These are phyloP conservation scores for Siniperca scherzeri DNA, from an alignment of 2,797 vertebrate species.

Conservation along the genomic window DNA sequence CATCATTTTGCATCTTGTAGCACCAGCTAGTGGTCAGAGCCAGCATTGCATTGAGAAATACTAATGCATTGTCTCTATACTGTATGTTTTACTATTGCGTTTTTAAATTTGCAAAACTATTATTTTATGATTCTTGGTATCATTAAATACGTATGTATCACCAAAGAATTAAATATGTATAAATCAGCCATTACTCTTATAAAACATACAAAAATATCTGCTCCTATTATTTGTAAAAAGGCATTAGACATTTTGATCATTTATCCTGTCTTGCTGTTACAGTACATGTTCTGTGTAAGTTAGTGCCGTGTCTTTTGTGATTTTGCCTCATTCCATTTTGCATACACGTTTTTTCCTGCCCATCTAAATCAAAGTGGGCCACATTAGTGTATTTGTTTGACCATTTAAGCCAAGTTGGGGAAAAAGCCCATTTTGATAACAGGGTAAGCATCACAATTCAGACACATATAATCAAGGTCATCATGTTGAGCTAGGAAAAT, in stretches of 20 bases:
- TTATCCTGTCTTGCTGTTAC: background rate
- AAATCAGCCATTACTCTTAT: background rate
- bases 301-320: background rate
- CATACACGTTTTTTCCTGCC: too few relatives aligned
- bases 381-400: background rate
- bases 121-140: background rate
- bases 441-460: background rate
- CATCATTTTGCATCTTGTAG: background rate
- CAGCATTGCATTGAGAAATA: background rate
- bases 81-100: background rate
- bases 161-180: background rate
- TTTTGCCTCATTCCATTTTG: background rate
- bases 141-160: background rate
- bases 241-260: background rate
- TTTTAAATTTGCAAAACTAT: background rate
- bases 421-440: background rate
- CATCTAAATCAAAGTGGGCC: background rate
- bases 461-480: too few relatives aligned
- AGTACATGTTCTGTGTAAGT: background rate
- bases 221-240: background rate
- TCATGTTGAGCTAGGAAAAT: background rate
- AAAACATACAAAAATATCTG: background rate
- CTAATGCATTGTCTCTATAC: background rate
- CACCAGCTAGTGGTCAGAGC: constrained; percentile 29
- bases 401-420: background rate